phyloP scores from a whole-genome alignment of 2,888 invertebrate species.

The Papilio protenor region DNA sequence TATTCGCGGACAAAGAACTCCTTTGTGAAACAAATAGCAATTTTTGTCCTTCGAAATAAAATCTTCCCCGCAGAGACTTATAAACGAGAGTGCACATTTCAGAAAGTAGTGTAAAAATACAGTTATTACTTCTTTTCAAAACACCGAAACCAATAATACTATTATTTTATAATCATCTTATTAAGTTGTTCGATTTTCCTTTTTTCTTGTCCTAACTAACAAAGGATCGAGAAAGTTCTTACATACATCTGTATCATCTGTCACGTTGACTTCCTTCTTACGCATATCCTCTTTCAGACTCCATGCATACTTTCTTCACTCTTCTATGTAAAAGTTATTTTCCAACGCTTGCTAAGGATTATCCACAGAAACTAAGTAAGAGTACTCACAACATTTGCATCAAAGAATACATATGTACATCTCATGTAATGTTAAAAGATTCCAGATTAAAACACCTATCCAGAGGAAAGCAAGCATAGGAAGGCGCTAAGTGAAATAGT shows the following conservation, averaged over 20 bases:
- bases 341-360: not conserved
- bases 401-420: not conserved
- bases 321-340: not conserved
- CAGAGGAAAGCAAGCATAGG: not conserved
- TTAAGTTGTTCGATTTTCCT: not conserved
- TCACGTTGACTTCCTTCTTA: not conserved
- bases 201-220: no score
- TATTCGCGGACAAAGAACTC: conserved; percentile 31
- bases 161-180: not conserved
- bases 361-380: not conserved
- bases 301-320: not conserved
- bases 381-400: not conserved
- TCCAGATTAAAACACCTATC: conserved; percentile 27
- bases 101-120: not conserved
- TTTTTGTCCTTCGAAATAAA: conserved; percentile 30
- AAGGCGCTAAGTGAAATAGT: conserved; percentile 59
- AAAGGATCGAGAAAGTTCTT: not conserved
- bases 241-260: not conserved
- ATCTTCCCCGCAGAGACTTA: conserved; percentile 26
- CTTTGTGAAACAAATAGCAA: conserved; percentile 34
- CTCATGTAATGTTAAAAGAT: conserved; percentile 7
- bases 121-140: not conserved
- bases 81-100: conserved; percentile 27
- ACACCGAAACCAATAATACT: not conserved
- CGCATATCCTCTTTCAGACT: not conserved